Base-by-base conservation (phyloP, 1,140 invertebrate species). In the Monomorium pharaonis region DNA sequence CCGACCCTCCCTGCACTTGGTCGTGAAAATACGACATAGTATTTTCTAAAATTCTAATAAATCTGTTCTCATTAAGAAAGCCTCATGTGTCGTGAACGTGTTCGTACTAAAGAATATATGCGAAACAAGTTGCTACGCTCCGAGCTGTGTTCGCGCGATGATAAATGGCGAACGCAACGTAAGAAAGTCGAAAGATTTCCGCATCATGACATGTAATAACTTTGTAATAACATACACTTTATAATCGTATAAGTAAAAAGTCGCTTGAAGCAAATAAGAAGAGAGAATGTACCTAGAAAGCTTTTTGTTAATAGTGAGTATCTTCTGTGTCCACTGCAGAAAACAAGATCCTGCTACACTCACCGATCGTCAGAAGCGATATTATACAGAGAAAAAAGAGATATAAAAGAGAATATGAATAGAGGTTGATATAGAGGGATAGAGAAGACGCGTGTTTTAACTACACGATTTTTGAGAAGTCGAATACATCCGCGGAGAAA, bases 311-410 rank as follows among this genome's bases (percentile, higher is more conserved):
- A 94, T 94, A 90, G 93, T 94, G 86, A 94, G 92, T 91, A 94
- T 94, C 93, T 94, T 94, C 93, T 93, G 93, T 86, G 93, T 93
- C 93, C 93, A 94, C 77, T 94, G 93, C 86, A 94, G 91, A 89
- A 94, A 94, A 94, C 93, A 94, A 93, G 93, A 93, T 93, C 93
- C 93, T 86, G 92, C 93, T 94, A 93, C 89, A 92, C 93, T 94
- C 93, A 93, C 92, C 93, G 88, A 93, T 86, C 93, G 90, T 92
- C 93, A 92, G 92, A 92, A 94, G 93, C 92, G 87, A 93, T 84
- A 90, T 93, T 91, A 93, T 67, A 91, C 80, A 91, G 90, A 92
- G 85, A 93, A 89, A 94, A 88, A 94, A 90, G 91, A 92, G 65
- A 92, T 89, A 92, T 83, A 93, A 84, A 58, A 92, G 85, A 94